Percentiles rank a stretch among this genome's conserved stretches.
Conservation (phyloP, 2,797 vertebrate genomes). For the Phalloptychus januarius region DNA sequence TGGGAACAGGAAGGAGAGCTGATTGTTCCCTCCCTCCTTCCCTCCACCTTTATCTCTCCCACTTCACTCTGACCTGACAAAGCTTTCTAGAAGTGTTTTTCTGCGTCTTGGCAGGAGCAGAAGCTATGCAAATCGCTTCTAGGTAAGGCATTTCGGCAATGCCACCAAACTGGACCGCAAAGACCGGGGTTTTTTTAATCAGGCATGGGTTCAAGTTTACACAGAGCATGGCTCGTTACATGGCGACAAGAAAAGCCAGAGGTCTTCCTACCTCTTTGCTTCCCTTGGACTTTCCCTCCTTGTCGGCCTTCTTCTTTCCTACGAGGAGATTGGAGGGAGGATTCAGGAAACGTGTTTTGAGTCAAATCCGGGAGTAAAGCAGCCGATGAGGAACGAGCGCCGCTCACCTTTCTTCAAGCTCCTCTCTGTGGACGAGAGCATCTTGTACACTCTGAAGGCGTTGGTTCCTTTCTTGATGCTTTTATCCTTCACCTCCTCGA, state of each 20-base stretch:
- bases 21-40: slow-evolving; percentile 7
- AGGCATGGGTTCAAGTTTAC: slow-evolving; percentile 6
- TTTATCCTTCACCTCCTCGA: slow-evolving; percentile 98
- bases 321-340: slow-evolving; percentile 25
- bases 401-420: slow-evolving; percentile 90
- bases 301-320: slow-evolving; percentile 94
- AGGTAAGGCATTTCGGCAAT: neutral
- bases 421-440: slow-evolving; percentile 90
- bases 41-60: neutral
- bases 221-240: neutral
- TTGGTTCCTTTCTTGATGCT: slow-evolving; percentile 99
- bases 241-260: neutral
- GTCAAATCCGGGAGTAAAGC: neutral
- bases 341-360: neutral
- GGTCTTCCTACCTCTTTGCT: slow-evolving; percentile 66
- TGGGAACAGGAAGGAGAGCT: neutral
- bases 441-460: slow-evolving; percentile 96
- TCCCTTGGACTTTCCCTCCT: slow-evolving; percentile 86
- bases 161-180: neutral
- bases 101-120: neutral
- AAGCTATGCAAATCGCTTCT: neutral
- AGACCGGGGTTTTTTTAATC: neutral
- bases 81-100: neutral
- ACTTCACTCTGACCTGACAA: neutral
- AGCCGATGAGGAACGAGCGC: neutral